Evolutionary conservation across 2,113 vertebrate genomes (phyloP).

Genomic region (Gobiocypris rarus): DNA sequence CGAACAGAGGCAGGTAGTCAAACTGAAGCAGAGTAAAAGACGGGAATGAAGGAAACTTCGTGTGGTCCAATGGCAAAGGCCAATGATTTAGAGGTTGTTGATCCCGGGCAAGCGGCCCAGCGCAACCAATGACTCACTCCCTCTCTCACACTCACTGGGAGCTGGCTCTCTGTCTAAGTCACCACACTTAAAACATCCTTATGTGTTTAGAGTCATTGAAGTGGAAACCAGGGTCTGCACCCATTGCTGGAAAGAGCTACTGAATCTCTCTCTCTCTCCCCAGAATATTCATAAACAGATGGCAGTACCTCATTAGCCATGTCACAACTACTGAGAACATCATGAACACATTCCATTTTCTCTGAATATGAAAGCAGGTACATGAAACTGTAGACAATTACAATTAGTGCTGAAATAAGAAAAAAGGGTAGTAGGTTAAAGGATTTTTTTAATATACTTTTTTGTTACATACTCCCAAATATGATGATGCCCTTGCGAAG

Average conservation of each 20-base stretch:
- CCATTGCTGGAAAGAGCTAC: constrained; percentile 75
- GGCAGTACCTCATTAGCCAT: constrained; percentile 76
- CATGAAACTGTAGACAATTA: constrained; percentile 64
- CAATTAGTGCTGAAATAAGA: constrained; percentile 64
- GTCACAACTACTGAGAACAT: constrained; percentile 77
- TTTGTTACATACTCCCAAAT: background rate
- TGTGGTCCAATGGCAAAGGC: constrained; percentile 76
- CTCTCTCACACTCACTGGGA: constrained; percentile 34
- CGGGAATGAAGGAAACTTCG: constrained; percentile 67
- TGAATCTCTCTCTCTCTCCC: constrained; percentile 66
- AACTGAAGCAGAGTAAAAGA: constrained; percentile 59
- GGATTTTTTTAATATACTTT: background rate
- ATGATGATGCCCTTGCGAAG: background rate
- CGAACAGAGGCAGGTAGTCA: constrained; percentile 40
- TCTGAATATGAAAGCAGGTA: constrained; percentile 59
- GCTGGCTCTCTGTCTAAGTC: constrained; percentile 70
- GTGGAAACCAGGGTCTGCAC: constrained; percentile 70
- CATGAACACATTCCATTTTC: constrained; percentile 72
- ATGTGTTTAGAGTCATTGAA: constrained; percentile 77
- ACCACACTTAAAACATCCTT: constrained; percentile 77
- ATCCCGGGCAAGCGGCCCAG: constrained; percentile 73
- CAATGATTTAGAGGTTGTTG: constrained; percentile 79
- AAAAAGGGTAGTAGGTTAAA: constrained; percentile 25
- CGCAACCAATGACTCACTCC: constrained; percentile 71
- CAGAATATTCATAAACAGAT: constrained; percentile 77